Percentiles rank a stretch among this genome's conserved stretches.
Conservation (phyloP, 2,113 vertebrate species). For the Dipodomys stephensi region DNA sequence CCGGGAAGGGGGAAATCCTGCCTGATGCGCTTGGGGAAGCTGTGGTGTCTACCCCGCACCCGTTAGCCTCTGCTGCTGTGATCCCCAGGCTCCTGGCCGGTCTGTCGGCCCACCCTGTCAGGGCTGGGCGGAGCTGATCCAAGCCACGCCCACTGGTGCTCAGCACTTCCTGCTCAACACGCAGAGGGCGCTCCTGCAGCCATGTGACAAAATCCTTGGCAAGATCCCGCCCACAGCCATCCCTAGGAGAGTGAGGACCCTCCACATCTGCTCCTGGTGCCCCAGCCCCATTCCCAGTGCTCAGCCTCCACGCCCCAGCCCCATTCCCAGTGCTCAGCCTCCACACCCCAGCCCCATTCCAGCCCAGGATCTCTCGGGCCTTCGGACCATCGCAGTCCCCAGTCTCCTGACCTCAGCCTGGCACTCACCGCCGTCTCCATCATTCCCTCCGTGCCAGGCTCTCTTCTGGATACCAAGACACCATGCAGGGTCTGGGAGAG, state of each 20-base stretch:
- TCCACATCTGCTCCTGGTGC: not conserved
- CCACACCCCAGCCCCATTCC: not conserved
- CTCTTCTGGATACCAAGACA: not conserved
- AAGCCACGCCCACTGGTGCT: not conserved
- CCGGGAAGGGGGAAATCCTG: not conserved
- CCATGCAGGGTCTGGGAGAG: rapidly evolving
- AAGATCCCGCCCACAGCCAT: not conserved
- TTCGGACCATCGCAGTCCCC: too few species aligned
- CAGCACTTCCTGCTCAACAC: not conserved
- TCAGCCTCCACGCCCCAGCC: not conserved
- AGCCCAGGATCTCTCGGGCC: too few species aligned
- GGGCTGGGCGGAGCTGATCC: not conserved
- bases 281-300: not conserved
- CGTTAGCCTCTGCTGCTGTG: not conserved
- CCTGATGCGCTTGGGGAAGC: not conserved
- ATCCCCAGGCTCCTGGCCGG: not conserved
- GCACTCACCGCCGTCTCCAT: not conserved
- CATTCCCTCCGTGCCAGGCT: rapidly evolving
- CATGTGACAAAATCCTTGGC: not conserved
- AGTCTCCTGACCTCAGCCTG: too few species aligned
- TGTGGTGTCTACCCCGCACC: not conserved
- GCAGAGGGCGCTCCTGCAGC: not conserved
- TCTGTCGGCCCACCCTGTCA: not conserved
- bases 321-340: not conserved
- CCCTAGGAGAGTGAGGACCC: not conserved